Percentiles rank a stretch among this genome's conserved stretches.
Evolutionary conservation across 2,113 vertebrate genomes (phyloP).

Genomic region (Mesembrinibis cayennensis): DNA sequence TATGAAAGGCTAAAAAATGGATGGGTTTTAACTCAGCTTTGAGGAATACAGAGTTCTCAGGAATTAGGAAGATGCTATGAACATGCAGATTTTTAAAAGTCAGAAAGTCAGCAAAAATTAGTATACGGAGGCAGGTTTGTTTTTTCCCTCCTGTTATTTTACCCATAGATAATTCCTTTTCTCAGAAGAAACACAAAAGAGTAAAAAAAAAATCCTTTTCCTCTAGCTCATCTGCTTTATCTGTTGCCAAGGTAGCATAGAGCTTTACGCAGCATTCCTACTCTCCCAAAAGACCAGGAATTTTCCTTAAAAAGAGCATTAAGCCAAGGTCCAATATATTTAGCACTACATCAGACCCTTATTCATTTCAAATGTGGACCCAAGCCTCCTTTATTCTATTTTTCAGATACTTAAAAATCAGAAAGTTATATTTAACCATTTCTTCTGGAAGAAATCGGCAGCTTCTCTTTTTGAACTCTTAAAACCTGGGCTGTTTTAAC

Average conservation of each 20-base stretch:
- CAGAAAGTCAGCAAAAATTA: not conserved
- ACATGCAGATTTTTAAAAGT: not conserved
- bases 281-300: not conserved
- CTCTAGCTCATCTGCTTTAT: not conserved
- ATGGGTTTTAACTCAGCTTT: not conserved
- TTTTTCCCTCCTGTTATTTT: not conserved
- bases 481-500: not conserved
- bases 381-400: not conserved
- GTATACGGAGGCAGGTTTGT: not conserved
- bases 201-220: not conserved
- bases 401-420: not conserved
- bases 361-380: not conserved
- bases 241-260: not conserved
- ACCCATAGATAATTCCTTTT: not conserved
- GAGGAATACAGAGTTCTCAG: not conserved
- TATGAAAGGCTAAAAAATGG: not conserved
- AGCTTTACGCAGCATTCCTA: not conserved
- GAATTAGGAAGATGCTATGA: not conserved
- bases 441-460: not conserved
- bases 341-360: not conserved
- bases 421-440: not conserved
- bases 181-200: not conserved
- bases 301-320: not conserved
- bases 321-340: not conserved
- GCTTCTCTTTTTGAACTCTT: not conserved